Conservation (phyloP, 2,113 vertebrate genomes). For the Furnarius figulus region DNA sequence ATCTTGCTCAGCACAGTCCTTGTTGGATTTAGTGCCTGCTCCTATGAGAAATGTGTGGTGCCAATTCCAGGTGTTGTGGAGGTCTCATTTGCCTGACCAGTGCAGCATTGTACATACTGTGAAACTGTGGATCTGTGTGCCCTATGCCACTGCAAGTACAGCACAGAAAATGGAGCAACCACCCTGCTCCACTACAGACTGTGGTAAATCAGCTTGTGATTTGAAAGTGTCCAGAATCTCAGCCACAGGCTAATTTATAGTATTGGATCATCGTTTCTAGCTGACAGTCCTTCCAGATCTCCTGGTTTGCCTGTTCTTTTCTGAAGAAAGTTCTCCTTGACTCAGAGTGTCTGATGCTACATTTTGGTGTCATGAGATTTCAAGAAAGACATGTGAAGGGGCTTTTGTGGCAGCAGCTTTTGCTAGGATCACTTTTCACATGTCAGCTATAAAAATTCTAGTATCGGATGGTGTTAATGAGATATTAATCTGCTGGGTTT, state of each 20-base stretch:
- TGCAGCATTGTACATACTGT: accelerated
- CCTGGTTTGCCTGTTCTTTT: not conserved
- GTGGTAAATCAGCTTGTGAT: not conserved
- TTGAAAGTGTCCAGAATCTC: not conserved
- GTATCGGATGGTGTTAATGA: not conserved
- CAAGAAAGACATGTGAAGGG: not conserved
- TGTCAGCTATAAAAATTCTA: not conserved
- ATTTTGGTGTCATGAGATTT: not conserved
- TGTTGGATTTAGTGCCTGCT: not conserved
- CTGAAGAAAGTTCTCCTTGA: not conserved
- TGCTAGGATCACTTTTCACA: not conserved
- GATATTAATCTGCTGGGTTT: not conserved
- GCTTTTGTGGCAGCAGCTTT: not conserved
- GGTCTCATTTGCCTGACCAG: accelerated
- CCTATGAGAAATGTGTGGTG: accelerated
- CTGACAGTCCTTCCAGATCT: not conserved
- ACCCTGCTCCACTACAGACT: not conserved
- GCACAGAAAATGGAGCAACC: not conserved
- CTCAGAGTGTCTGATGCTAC: not conserved
- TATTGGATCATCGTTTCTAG: not conserved
- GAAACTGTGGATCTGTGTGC: accelerated
- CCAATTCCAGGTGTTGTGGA: not conserved
- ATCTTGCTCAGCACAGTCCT: not conserved
- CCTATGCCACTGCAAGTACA: not conserved
- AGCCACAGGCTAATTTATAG: not conserved